Base-by-base conservation (phyloP, 2,888 invertebrate species). In the Brenthis daphne region DNA sequence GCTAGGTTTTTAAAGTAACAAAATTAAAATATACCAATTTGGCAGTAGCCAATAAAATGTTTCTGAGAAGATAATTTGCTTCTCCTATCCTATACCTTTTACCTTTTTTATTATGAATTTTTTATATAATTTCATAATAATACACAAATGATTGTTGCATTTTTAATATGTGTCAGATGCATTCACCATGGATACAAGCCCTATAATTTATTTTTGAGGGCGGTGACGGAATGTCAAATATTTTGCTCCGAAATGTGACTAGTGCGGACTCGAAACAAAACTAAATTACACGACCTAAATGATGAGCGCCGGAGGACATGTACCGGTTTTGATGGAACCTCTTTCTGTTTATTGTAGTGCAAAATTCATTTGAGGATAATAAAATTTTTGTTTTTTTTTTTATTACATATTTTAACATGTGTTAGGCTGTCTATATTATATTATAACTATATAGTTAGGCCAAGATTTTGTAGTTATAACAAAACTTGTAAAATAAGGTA, bases 141-240 rank as follows among this genome's bases (percentile, higher is more conserved):
- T 55, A 60, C 20, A 55, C 54, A 60, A 60, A 66, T 33, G 60
- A 33, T 66, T 66, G 58, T 66, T 66, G 54, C 54, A 60, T 57
- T 66, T 60, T 55, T 66, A 66, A 66, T 66, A 60, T 55, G 55
- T 60, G 54, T 48, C 66, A 48, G 66, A 60, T 55, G 55, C 55
- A 61, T 65, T 57, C 68, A 33, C 67, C 82, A 88, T 89, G 81
- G 86, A 78, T 82, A 20, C 83, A 81, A 12, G 67, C 57, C 69
- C 43, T 75, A 70, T 61, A 76, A 68, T 70, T 68, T 64, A 74
- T 68, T 71, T 77, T 73, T 37, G 79, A 84, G 83, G 89, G 89
- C 86, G 88, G 85, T 85, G 86, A 86, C 85, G 89, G 89, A 87
- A 91, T 90, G 89, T 89, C 89, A 90, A 90, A 90, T 88, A 89